Percentiles rank a stretch among this genome's conserved stretches.
Conservation (phyloP, 2,797 vertebrate species). For the Onychomys leucogaster region DNA sequence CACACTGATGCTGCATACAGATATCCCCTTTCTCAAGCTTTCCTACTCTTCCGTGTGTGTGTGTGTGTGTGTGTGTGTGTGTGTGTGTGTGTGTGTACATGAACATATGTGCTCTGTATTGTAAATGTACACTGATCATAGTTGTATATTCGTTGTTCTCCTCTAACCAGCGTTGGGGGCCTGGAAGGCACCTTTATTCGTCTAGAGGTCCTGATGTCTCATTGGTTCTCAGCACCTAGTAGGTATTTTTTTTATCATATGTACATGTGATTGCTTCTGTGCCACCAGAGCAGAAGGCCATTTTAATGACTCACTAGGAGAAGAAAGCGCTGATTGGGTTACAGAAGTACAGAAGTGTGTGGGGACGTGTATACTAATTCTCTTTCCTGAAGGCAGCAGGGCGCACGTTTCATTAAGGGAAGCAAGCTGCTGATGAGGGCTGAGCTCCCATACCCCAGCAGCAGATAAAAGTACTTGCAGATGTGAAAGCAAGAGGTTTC, state of each 20-base stretch:
- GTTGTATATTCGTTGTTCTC: background rate
- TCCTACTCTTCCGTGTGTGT: background rate
- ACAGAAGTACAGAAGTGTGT: conserved; percentile 29
- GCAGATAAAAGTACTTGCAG: conserved; percentile 81
- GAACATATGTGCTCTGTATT: background rate
- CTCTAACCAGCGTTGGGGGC: background rate
- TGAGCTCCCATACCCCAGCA: conserved; percentile 46
- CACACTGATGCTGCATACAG: background rate
- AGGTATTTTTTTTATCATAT: background rate
- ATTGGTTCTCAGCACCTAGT: conserved; percentile 1
- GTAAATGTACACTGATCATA: background rate
- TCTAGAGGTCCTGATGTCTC: background rate
- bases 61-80: background rate
- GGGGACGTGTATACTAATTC: background rate
- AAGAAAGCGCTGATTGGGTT: conserved; percentile 59
- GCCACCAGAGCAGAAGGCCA: background rate
- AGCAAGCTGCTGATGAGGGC: conserved; percentile 51
- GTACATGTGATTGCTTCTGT: background rate
- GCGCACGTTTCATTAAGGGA: conserved; percentile 42
- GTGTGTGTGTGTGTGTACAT: background rate
- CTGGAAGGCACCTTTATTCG: conserved; percentile 14
- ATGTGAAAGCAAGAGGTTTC: conserved; percentile 79
- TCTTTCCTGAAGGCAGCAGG: conserved; percentile 6
- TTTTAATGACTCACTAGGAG: conserved; percentile 40
- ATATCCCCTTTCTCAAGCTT: background rate